Conservation (phyloP, 2,113 vertebrate species). For the Asarcornis scutulata region DNA sequence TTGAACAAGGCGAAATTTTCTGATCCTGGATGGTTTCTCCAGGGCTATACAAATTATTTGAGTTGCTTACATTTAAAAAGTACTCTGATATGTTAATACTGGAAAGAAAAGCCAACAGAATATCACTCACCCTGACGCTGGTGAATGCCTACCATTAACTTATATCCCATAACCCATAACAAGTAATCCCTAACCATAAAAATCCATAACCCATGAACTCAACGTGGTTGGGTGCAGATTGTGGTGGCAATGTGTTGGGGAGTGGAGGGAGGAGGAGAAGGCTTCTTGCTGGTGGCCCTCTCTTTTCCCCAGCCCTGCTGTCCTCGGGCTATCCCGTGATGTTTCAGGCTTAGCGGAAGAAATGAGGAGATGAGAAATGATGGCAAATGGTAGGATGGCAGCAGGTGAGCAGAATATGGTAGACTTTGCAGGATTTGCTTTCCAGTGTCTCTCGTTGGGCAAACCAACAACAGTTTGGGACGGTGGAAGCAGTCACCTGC, state of each 20-base stretch:
- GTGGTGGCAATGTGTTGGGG: neutral
- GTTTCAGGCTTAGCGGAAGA: neutral
- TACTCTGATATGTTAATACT: neutral
- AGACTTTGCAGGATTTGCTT: accelerated
- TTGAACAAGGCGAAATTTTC: neutral
- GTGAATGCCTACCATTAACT: neutral
- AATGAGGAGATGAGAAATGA: neutral
- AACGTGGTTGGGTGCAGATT: neutral
- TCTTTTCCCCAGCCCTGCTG: neutral
- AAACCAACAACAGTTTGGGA: neutral
- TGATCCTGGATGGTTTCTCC: neutral
- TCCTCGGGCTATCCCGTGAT: neutral
- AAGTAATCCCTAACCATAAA: neutral
- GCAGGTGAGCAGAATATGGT: neutral
- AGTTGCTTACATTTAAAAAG: neutral
- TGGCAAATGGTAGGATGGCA: neutral
- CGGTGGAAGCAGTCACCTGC: neutral
- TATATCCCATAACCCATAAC: neutral
- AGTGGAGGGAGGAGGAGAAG: neutral
- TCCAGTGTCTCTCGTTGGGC: neutral
- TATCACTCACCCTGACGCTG: too few relatives aligned
- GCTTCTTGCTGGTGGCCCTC: neutral
- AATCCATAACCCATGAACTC: neutral
- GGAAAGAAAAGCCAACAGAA: neutral
- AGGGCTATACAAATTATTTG: neutral